Base-by-base conservation (phyloP, 2,797 vertebrate genomes). In the Tragopan temminckii region DNA sequence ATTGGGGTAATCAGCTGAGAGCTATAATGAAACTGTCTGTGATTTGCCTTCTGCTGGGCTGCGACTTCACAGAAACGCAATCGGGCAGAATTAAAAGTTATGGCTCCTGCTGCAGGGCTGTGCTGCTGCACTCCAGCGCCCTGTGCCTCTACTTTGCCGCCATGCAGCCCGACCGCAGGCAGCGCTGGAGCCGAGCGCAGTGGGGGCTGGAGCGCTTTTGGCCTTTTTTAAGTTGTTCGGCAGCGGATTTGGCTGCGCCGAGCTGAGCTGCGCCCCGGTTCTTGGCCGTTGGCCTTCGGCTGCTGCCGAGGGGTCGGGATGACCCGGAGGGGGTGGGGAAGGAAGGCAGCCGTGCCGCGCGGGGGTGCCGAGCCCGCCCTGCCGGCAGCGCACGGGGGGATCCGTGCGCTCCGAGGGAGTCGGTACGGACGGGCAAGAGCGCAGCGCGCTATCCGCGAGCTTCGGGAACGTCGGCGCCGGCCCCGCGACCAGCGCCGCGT, bases 1-100 rank as follows among this genome's bases (percentile, higher is more conserved):
- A 90, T 94, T 95, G 87, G 81, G 93, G 80, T 95, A 94, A 96
- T 91, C 84, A 94, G 62, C 86, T 75, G 92, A 91, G 78, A 90
- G 71, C 78, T 35, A 5, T 93, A 92, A 94, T 95, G 95, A 93
- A 95, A 90, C 95, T 77, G 55, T 64, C 81, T 64, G n/a, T 77
- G 90, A 94, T 90, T 31, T 95, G 90, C 92, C 89, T 93, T 95
- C 86, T 94, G 88, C 76, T 71, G 81, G 64, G 84, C 88, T 93
- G 80, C 80, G 64, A 80, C 64, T 87, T 84, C 88, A 90, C 68
- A 86, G 91, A 83, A 94, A 91, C 40, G 85, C 85, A 75, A 85
- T 43, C 55, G 52, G 78, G 69, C 23, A 86, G 89, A 85, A 86
- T 82, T 77, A 53, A 67, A 88, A 93, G 86, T 88, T 85, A 64